Base-by-base conservation (phyloP, 2,888 invertebrate species). In the Asteroscopus sphinx region DNA sequence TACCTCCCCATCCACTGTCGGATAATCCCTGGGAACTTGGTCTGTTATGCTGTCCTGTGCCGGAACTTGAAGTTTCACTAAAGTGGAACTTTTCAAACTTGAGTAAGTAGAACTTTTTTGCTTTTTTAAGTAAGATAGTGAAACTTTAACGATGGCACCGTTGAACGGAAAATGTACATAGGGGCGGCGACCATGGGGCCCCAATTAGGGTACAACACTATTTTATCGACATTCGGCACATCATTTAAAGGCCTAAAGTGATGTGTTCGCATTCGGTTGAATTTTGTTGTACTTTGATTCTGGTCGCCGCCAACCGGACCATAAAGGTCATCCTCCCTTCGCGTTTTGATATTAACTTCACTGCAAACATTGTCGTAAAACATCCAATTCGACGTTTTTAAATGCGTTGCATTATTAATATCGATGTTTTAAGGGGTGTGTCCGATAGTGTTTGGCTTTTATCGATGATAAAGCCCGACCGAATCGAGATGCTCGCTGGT, bases 211-310 rank as follows among this genome's bases (percentile, higher is more conserved):
- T 84, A 73, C 83, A 71, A 81, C 88, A 88, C 82, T 85, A 83
- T 89, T 89, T 82, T 77, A 79, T 83, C 83, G 90, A 83, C 68
- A 85, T 91, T 86, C 90, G 83, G 77, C 87, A 86, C 88, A 84
- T 86, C 85, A 76, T 86, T 93, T 92, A 91, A 92, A 92, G 94
- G 94, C 94, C 94, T 93, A 90, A 92, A 92, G 91, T 82, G 84
- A 85, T 92, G 90, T 88, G 88, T 74, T 80, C 82, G 89, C 81
- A 89, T 91, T 85, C 88, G 86, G 74, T 86, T 75, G 85, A 86
- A 91, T 89, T 87, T 82, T 89, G 87, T 77, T 72, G 86, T 82
- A 82, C 80, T 82, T 87, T 87, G 86, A 89, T 83, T 85, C 82
- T 82, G 89, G 86, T 81, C 88, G 88, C 86, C 87, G 87, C 89